Percentiles rank a stretch among this genome's conserved stretches.
These are phyloP conservation scores for Erebia ligea DNA, from an alignment of 2,888 invertebrate genomes.

Conservation along the genomic window DNA sequence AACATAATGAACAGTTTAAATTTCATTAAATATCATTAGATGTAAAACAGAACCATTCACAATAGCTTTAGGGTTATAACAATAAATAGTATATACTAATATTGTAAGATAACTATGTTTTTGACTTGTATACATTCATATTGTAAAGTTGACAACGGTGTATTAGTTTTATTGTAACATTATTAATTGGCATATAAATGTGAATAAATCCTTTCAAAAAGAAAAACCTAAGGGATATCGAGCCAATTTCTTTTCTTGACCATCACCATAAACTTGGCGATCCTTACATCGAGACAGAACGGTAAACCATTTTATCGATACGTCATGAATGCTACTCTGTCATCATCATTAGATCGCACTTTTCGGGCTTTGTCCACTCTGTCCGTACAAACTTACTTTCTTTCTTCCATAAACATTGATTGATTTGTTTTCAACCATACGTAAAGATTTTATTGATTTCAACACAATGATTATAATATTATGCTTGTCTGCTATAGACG, in stretches of 20 bases:
- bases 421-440: constrained; percentile 50
- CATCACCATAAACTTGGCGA: constrained; percentile 74
- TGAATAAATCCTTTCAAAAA: constrained; percentile 79
- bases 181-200: constrained; percentile 78
- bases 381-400: constrained; percentile 50
- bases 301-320: constrained; percentile 82
- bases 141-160: constrained; percentile 75
- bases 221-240: constrained; percentile 66
- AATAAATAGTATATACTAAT: constrained; percentile 78
- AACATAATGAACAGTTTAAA: constrained; percentile 60
- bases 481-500: constrained; percentile 68
- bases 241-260: constrained; percentile 70
- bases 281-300: constrained; percentile 78
- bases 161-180: constrained; percentile 77
- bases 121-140: constrained; percentile 82
- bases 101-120: constrained; percentile 81
- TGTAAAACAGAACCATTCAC: constrained; percentile 74
- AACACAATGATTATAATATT: constrained; percentile 53
- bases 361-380: constrained; percentile 74
- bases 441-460: constrained; percentile 45
- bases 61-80: constrained; percentile 79
- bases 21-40: constrained; percentile 62
- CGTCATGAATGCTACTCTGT: constrained; percentile 82
- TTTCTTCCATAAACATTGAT: constrained; percentile 64
- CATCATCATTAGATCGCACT: constrained; percentile 81